Evolutionary conservation across 2,797 vertebrate genomes (phyloP).

Genomic region (Semaprochilodus insignis): DNA sequence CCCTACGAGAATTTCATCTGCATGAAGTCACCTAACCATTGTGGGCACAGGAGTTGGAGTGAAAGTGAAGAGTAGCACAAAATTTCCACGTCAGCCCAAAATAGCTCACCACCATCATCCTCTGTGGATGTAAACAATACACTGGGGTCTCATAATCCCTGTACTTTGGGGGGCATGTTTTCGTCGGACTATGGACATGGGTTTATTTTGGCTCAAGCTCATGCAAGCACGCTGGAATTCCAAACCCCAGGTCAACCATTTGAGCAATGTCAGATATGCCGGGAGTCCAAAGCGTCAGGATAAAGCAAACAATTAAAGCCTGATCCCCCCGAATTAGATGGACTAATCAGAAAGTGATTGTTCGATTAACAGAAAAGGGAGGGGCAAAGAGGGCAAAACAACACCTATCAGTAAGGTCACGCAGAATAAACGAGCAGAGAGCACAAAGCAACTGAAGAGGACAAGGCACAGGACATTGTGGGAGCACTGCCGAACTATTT

Average conservation of each 20-base stretch:
- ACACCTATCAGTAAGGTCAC: constrained; percentile 74
- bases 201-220: constrained; percentile 56
- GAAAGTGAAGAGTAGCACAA: constrained; percentile 42
- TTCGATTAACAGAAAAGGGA: constrained; percentile 72
- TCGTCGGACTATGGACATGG: constrained; percentile 61
- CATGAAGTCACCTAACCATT: background rate
- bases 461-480: constrained; percentile 57
- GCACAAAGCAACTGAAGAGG: constrained; percentile 69
- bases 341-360: constrained; percentile 75
- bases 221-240: constrained; percentile 69
- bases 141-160: constrained; percentile 67
- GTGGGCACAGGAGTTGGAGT: background rate
- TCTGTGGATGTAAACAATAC: constrained; percentile 71
- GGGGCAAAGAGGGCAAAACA: constrained; percentile 63
- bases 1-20: background rate
- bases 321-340: constrained; percentile 74
- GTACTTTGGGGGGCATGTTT: constrained; percentile 62
- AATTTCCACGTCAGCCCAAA: constrained; percentile 69
- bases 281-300: constrained; percentile 71
- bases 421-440: constrained; percentile 68
- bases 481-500: constrained; percentile 70
- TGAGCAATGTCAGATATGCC: constrained; percentile 80
- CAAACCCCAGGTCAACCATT: constrained; percentile 74
- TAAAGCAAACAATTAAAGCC: constrained; percentile 76
- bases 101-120: constrained; percentile 36